Percentiles rank a stretch among this genome's conserved stretches.
Conservation (phyloP, 2,113 vertebrate genomes). For the Odocoileus hemionus region DNA sequence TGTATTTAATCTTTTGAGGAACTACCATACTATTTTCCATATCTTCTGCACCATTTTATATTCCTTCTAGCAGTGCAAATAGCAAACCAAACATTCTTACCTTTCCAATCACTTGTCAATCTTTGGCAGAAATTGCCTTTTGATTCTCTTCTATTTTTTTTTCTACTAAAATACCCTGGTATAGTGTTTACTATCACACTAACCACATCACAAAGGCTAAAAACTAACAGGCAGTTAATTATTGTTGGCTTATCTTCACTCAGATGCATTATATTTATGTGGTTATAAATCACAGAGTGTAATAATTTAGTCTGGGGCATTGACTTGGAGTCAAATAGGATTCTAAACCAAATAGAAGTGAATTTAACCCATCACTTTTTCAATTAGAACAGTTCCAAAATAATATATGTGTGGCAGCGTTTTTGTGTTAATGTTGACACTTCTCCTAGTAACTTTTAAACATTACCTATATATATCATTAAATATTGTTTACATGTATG, state of each 20-base stretch:
- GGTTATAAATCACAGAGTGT: neutral
- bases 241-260: neutral
- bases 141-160: neutral
- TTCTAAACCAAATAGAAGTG: neutral
- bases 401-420: neutral
- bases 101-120: neutral
- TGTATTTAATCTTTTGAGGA: neutral
- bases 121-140: neutral
- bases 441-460: neutral
- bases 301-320: neutral
- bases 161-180: neutral
- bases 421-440: neutral
- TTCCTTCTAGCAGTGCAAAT: neutral
- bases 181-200: neutral
- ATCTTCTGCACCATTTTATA: neutral
- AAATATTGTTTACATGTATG: neutral
- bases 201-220: neutral
- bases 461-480: neutral
- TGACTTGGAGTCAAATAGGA: neutral
- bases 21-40: neutral
- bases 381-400: neutral
- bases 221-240: neutral
- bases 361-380: neutral
- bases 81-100: neutral
- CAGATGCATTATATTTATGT: neutral